phyloP scores from a whole-genome alignment of 2,888 invertebrate species.

The Drosophila mimetica region DNA sequence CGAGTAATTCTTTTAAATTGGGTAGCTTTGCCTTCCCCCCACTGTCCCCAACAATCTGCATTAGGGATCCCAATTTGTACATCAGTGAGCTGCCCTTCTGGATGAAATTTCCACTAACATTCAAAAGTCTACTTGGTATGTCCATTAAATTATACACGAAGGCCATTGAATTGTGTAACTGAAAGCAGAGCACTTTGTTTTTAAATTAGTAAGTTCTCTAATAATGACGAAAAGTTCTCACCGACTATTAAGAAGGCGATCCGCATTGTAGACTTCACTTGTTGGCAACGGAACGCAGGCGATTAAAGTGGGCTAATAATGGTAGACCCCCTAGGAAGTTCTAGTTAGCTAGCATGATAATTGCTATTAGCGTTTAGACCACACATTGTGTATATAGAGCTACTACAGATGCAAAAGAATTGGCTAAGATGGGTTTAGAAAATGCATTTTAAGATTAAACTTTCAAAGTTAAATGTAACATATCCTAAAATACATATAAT shows the following conservation, averaged over 20 bases:
- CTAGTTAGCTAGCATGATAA: not conserved
- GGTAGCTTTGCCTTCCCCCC: not conserved
- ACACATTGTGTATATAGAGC: not conserved
- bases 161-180: not conserved
- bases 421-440: no score
- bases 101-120: not conserved
- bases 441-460: not conserved
- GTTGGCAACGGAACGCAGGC: not conserved
- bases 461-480: no score
- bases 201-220: not conserved
- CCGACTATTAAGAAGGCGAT: not conserved
- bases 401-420: not conserved
- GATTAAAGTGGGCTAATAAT: not conserved
- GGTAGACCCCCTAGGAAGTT: not conserved
- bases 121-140: no score
- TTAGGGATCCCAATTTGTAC: not conserved
- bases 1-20: not conserved
- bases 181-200: not conserved
- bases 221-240: not conserved
- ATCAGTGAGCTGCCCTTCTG: not conserved
- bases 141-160: not conserved
- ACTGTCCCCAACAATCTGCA: not conserved
- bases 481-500: no score
- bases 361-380: not conserved
- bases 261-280: not conserved